Base-by-base conservation (phyloP, 2,113 vertebrate genomes). In the Alosa alosa region DNA sequence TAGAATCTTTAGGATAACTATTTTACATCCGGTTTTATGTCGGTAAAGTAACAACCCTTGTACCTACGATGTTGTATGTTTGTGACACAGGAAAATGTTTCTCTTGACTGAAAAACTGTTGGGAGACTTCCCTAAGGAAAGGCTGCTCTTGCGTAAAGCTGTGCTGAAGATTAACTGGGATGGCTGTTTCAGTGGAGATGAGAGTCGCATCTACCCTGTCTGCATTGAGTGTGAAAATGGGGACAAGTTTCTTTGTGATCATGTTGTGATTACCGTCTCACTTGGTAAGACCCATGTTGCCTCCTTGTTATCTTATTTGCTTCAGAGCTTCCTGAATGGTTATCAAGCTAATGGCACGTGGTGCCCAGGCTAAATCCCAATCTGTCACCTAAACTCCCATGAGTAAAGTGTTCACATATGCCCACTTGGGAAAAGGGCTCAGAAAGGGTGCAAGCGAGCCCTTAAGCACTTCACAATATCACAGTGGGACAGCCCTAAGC, bases 231-330 rank as follows among this genome's bases (percentile, higher is more conserved):
- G 87, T 83, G 85, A 86, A 81, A 87, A 89, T 83, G 89, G 86
- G 55, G 87, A 88, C 17, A 86, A 90, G 81, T 86, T 91, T 86
- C 52, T 90, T 8, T 89, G 89, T 17, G 90, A 92, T 87, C 91
- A 92, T 86, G 89, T 91, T 31, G 85, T 92, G 22, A 60, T 92
- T 45, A 92, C 90, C 10, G 52, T 92, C 44, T 92, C 91, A 72
- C 86, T 92, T 9, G 91, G 90, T 92, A 89, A 85, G 88, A 82
- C 44, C 8, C 1, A 49, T 15, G 0, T 68, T 11, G 11, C 0
- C 39, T 39, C 0, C 39, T 39, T 41, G 36, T 10, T 25, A 11
- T 36, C n/a, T 72, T 36, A 9, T 72, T 72, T 31, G 6, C 3
- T 13, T 49, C 7, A 49, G 47, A 13, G 8, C 47, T 49, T 49